Percentiles rank a stretch among this genome's conserved stretches.
Conservation (phyloP, 2,888 invertebrate genomes). For the Prenolepis imparis region DNA sequence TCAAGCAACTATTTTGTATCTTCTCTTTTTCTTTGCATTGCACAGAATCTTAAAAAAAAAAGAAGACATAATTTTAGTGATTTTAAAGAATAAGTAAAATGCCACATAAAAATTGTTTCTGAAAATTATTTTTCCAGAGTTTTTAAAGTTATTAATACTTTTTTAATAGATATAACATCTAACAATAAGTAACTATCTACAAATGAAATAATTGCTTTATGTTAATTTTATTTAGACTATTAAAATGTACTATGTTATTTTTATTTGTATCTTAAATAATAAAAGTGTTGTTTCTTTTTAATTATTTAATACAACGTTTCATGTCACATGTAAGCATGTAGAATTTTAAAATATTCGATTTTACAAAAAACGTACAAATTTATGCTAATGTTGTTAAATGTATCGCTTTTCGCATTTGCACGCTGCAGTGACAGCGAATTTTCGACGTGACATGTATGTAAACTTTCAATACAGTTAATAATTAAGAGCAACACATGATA, state of each 20-base stretch:
- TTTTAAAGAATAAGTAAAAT: neutral
- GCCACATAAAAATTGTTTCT: neutral
- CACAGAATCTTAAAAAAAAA: no score
- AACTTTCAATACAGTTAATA: no score
- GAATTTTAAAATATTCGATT: neutral
- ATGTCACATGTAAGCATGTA: neutral
- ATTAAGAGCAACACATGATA: no score
- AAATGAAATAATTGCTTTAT: neutral
- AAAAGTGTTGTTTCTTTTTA: neutral
- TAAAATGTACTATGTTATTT: neutral
- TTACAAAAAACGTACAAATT: no score
- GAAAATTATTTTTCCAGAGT: neutral
- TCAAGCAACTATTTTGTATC: no score
- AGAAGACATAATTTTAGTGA: neutral
- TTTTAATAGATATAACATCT: neutral
- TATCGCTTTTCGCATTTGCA: no score
- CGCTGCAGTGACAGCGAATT: no score
- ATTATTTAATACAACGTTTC: neutral
- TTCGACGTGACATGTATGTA: no score
- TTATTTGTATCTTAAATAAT: neutral
- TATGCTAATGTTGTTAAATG: no score
- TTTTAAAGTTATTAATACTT: neutral
- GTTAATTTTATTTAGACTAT: neutral
- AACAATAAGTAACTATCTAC: neutral
- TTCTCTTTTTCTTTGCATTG: no score